Evolutionary conservation across 2,888 invertebrate species (phyloP).

Genomic region (Drosophila gaucha): DNA sequence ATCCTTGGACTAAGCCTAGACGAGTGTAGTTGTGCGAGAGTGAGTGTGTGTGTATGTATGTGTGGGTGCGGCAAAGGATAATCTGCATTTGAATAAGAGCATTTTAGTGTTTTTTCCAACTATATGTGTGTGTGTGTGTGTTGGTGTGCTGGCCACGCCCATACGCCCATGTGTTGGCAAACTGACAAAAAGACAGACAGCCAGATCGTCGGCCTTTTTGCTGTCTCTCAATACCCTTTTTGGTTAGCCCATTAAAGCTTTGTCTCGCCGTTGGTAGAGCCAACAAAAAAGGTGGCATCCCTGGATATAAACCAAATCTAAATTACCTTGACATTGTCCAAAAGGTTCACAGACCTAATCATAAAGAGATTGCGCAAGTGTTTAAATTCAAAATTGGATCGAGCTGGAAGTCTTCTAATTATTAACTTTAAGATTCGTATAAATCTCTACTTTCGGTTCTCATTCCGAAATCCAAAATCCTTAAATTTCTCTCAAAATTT

Average conservation of each 20-base stretch:
- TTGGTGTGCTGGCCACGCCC: conserved; percentile 35
- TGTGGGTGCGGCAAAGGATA: conserved; percentile 70
- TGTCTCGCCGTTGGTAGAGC: background rate
- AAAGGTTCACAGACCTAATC: no score
- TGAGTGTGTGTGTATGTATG: conserved; percentile 30
- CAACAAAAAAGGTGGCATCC: background rate
- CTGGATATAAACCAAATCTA: no score
- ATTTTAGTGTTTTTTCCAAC: conserved; percentile 75
- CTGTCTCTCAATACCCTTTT: conserved; percentile 48
- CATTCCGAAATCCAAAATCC: no score
- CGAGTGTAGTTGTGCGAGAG: conserved; percentile 43
- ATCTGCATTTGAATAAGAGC: conserved; percentile 81
- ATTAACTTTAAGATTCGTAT: no score
- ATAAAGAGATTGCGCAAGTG: no score
- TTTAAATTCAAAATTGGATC: no score
- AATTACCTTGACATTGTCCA: no score
- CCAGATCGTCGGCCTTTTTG: conserved; percentile 68
- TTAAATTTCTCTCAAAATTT: no score
- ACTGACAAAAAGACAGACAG: conserved; percentile 25
- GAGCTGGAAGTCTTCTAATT: no score
- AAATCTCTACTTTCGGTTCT: no score
- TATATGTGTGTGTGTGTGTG: conserved; percentile 36
- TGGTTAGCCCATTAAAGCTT: conserved; percentile 15
- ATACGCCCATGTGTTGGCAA: conserved; percentile 62
- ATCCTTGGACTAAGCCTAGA: conserved; percentile 72